Percentiles rank a stretch among this genome's conserved stretches.
phyloP scores from a whole-genome alignment of 2,888 invertebrate species.

The Agriopis aurantiaria region DNA sequence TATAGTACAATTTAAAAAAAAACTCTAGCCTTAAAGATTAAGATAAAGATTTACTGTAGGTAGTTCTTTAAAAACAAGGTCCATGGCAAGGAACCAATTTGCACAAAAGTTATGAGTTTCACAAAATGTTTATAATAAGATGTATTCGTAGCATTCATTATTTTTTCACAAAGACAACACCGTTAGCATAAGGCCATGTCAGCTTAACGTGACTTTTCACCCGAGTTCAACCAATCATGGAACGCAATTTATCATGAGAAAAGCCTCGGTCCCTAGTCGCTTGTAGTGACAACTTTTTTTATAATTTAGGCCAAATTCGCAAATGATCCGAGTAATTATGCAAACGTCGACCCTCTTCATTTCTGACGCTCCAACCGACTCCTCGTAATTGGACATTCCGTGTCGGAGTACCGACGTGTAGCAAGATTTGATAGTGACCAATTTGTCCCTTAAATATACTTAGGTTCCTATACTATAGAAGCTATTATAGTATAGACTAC shows the following conservation, averaged over 20 bases:
- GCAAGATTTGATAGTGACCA: constrained; percentile 58
- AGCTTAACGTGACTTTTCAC: constrained; percentile 55
- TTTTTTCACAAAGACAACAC: constrained; percentile 27
- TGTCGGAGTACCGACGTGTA: constrained; percentile 55
- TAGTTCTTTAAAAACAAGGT: neutral
- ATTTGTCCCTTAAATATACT: constrained; percentile 32
- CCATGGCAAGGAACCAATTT: neutral
- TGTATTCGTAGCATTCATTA: constrained; percentile 22
- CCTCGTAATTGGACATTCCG: constrained; percentile 72
- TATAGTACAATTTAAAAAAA: no score
- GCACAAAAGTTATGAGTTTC: neutral
- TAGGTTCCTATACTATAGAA: neutral
- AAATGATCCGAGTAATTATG: constrained; percentile 85
- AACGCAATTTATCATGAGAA: constrained; percentile 59
- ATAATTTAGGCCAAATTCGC: constrained; percentile 80
- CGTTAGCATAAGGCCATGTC: constrained; percentile 36
- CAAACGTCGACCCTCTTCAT: constrained; percentile 85
- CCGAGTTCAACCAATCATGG: constrained; percentile 56
- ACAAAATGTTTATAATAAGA: constrained; percentile 12
- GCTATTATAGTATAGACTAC: neutral
- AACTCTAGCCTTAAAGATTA: neutral
- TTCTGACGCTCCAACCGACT: constrained; percentile 64
- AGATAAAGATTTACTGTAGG: no score
- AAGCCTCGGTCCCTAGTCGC: constrained; percentile 59
- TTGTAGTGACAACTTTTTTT: constrained; percentile 78